These are phyloP conservation scores for Chrysolina americana DNA, from an alignment of 2,888 invertebrate genomes.

Conservation along the genomic window DNA sequence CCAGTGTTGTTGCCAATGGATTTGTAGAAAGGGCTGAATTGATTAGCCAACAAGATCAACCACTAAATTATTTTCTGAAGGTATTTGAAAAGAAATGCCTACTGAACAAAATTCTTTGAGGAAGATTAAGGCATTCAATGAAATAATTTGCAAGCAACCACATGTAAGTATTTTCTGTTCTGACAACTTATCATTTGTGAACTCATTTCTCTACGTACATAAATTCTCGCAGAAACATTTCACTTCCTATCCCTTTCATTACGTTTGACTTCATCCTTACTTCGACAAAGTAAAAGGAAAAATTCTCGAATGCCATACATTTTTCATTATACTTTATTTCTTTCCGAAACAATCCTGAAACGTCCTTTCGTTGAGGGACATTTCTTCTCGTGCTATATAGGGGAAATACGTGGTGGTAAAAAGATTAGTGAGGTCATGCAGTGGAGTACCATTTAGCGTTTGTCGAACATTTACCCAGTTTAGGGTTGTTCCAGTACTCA, in stretches of 20 bases:
- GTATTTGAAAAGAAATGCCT: no score
- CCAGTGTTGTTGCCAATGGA: no score
- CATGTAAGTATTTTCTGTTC: no score
- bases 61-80: no score
- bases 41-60: no score
- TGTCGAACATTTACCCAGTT: background rate
- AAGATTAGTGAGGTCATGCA: background rate
- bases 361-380: background rate
- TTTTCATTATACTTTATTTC: constrained; percentile 8
- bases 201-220: background rate
- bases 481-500: no score
- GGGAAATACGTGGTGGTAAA: background rate
- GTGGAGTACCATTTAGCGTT: background rate
- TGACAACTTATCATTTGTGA: no score
- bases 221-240: constrained; percentile 14
- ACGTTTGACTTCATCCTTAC: background rate
- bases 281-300: constrained; percentile 12
- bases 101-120: no score
- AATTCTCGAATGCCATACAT: constrained; percentile 16
- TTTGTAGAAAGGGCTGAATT: no score
- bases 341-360: background rate
- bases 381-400: background rate
- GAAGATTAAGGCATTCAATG: no score
- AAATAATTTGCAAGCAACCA: no score
- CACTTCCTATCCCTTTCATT: constrained; percentile 28